A percentile compares a stretch with the other conserved stretches of the same genome.
Conservation (phyloP, 2,113 vertebrate species). For the Oriolus oriolus region DNA sequence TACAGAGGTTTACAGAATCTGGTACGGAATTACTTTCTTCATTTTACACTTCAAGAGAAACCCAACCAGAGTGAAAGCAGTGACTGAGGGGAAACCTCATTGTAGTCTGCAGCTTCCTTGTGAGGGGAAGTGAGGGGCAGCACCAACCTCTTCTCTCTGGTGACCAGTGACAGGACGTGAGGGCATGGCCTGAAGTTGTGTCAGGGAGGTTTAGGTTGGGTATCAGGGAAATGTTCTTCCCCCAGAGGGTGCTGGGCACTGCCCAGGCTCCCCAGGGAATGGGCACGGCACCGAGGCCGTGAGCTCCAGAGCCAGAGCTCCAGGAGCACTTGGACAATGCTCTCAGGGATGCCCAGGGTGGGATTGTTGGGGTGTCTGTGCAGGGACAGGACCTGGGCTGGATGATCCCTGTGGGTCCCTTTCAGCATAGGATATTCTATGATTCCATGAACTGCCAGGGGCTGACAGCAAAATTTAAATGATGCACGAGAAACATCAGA, state of each 20-base stretch:
- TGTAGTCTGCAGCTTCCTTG: not conserved
- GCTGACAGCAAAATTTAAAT: not conserved
- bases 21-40: not conserved
- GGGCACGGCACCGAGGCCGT: rapidly evolving
- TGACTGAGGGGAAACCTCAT: not conserved
- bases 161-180: not conserved
- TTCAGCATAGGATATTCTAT: not conserved
- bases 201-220: not conserved
- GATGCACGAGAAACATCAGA: not conserved
- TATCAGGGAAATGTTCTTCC: not conserved
- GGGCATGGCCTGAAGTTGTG: not conserved
- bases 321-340: rapidly evolving
- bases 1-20: not conserved
- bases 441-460: not conserved
- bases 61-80: not conserved
- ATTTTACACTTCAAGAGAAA: not conserved
- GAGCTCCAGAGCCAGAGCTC: too few species aligned
- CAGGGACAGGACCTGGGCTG: not conserved
- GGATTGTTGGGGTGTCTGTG: not conserved
- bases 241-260: not conserved
- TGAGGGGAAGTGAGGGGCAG: not conserved
- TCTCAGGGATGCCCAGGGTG: not conserved
- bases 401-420: not conserved
- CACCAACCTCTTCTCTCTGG: not conserved
- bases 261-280: not conserved